Evolutionary conservation across 2,113 vertebrate species (phyloP), one percentile per base, ranked within the genome.

Genomic region (Heterochromis multidens): DNA sequence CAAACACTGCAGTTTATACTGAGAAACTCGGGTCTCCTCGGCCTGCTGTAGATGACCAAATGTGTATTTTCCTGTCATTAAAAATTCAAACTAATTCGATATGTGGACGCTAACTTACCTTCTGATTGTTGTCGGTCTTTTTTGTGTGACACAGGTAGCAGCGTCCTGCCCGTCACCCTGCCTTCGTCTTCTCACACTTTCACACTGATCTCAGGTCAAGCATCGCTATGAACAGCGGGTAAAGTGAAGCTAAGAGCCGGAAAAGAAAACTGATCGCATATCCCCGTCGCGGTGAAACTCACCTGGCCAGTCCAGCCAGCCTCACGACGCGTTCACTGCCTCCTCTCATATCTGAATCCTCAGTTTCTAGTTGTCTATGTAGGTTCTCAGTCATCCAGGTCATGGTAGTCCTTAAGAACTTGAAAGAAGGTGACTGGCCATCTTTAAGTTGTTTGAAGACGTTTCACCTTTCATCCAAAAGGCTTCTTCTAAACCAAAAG

Each of bases 251-350:
- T 4, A 7, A 16, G 4, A 3, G 25, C 23, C 5, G 4, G 43
- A 4, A 62, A 2, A 23, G 27, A 25, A 63, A 81, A 56, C 54
- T 46, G 81, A 62, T 80, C 84, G 27, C 37, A 76, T 33, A 83
- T 58, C 52, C 2, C 23, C 1, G 4, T 13, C 17, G 5, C 6
- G 21, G 6, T 46, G 25, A 80, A 82, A 91, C 92, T 91, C 89
- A 88, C 91, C 88, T 78, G 82, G 21, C 91, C 60, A 23, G 92
- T 88, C 80, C 7, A 79, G 89, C 87, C 83, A 16, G 90, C 70
- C 77, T 35, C 21, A 3, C 19, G 88, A 3, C 85, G 91, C 80
- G 29, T 89, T 90, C 92, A 86, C 0, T 1, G 78, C 12, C 67
- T 33, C 7, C 54, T 25, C 37, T 23, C 46, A 37, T 27, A 4